A percentile compares a stretch with the other conserved stretches of the same genome.
Conservation (phyloP, 1,140 invertebrate genomes). For the Cydia amplana region DNA sequence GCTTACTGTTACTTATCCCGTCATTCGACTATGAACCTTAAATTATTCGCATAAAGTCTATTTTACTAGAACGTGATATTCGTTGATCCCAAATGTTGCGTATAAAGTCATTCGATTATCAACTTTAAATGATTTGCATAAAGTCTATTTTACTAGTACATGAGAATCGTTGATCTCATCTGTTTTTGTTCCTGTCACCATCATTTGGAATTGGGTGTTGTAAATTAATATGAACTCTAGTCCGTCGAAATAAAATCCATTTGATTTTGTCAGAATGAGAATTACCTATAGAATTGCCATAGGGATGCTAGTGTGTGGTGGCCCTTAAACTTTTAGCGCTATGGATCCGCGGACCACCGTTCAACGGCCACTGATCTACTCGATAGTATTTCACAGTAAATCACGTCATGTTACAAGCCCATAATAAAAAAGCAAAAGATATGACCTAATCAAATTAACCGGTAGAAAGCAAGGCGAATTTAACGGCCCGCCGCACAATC, state of each 20-base stretch:
- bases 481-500: conserved; percentile 14
- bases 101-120: no score
- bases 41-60: not conserved
- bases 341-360: no score
- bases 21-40: not conserved
- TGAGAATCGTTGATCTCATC: not conserved
- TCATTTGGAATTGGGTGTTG: not conserved
- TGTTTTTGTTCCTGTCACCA: not conserved
- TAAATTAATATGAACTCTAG: no score
- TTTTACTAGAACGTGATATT: not conserved
- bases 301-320: no score
- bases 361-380: no score
- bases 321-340: no score
- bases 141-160: not conserved
- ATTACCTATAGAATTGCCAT: no score
- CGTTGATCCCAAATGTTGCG: not conserved
- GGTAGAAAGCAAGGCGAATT: conserved; percentile 25
- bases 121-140: no score
- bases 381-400: not conserved
- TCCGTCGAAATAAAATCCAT: no score
- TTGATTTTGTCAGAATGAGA: no score
- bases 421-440: conserved; percentile 15
- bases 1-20: not conserved
- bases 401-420: not conserved
- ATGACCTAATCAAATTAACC: conserved; percentile 25